Percentiles rank a stretch among this genome's conserved stretches.
Conservation (phyloP, 2,113 vertebrate genomes). For the Anguilla rostrata region DNA sequence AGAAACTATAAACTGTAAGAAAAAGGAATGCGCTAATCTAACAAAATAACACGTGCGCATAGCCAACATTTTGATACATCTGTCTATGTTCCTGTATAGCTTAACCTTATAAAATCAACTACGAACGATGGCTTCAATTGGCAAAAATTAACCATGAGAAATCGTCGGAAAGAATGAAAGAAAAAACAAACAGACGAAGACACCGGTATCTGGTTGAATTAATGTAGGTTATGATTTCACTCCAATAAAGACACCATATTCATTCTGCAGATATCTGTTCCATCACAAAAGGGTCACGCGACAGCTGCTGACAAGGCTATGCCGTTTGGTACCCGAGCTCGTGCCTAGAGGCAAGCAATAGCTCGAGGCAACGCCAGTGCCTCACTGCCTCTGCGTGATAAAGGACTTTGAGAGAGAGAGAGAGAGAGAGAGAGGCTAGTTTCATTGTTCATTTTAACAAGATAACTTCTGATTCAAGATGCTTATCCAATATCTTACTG, state of each 20-base stretch:
- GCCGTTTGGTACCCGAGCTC: constrained; percentile 79
- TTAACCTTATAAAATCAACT: too few relatives aligned
- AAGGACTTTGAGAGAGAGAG: constrained; percentile 81
- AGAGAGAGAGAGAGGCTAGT: neutral
- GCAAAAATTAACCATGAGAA: constrained; percentile 56
- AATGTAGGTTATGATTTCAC: constrained; percentile 99
- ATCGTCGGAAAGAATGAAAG: constrained; percentile 54
- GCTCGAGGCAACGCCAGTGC: constrained; percentile 90
- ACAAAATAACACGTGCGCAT: too few relatives aligned
- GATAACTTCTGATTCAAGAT: too few relatives aligned
- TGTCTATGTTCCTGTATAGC: too few relatives aligned
- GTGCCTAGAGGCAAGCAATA: constrained; percentile 83
- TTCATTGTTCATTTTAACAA: too few relatives aligned
- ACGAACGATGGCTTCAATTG: too few relatives aligned
- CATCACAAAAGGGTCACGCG: constrained; percentile 92
- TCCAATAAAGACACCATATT: constrained; percentile 85
- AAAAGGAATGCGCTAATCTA: too few relatives aligned
- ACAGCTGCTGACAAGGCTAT: constrained; percentile 88
- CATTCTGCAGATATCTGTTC: constrained; percentile 82
- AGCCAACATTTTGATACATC: too few relatives aligned
- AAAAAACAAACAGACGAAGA: constrained; percentile 47
- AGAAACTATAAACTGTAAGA: too few relatives aligned
- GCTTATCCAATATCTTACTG: too few relatives aligned
- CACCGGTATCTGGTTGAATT: constrained; percentile 87
- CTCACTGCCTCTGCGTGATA: constrained; percentile 80